Evolutionary conservation across 2,113 vertebrate genomes (phyloP).

Genomic region (Misgurnus mizolepis): DNA sequence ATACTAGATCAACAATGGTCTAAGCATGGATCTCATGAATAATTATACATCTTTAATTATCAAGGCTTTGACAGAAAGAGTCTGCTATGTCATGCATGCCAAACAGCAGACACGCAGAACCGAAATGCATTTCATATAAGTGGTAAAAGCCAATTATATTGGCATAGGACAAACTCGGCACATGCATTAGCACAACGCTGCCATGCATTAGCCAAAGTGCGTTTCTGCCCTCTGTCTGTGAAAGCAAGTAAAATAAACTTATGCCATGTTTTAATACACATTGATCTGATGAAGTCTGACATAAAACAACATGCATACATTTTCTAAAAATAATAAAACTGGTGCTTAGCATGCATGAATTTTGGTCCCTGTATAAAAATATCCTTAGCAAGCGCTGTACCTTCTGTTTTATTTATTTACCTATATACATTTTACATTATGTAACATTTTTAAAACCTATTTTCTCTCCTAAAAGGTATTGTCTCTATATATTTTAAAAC

Average conservation of each 20-base stretch:
- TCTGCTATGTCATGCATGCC: conserved; percentile 7
- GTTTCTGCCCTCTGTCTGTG: conserved; percentile 51
- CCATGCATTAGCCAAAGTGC: conserved; percentile 11
- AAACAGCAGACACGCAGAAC: conserved; percentile 23
- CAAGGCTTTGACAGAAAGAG: conserved; percentile 9
- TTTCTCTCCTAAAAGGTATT: too few species aligned
- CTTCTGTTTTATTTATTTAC: too few species aligned
- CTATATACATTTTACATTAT: too few species aligned
- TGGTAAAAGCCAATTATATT: conserved; percentile 20
- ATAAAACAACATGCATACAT: too few species aligned
- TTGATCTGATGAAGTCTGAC: too few species aligned
- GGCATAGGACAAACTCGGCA: neutral
- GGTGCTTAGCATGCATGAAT: too few species aligned
- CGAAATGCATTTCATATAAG: conserved; percentile 32
- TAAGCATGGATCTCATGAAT: conserved; percentile 35
- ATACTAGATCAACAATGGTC: neutral
- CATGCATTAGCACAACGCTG: neutral
- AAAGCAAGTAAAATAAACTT: neutral
- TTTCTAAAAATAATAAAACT: too few species aligned
- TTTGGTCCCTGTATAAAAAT: too few species aligned
- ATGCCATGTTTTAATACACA: too few species aligned
- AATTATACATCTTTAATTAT: conserved; percentile 38
- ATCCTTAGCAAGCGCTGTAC: too few species aligned
- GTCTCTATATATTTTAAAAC: too few species aligned
- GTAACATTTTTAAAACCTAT: too few species aligned